These are phyloP conservation scores for Cabera pusaria DNA, from an alignment of 2,888 invertebrate species.

Conservation along the genomic window DNA sequence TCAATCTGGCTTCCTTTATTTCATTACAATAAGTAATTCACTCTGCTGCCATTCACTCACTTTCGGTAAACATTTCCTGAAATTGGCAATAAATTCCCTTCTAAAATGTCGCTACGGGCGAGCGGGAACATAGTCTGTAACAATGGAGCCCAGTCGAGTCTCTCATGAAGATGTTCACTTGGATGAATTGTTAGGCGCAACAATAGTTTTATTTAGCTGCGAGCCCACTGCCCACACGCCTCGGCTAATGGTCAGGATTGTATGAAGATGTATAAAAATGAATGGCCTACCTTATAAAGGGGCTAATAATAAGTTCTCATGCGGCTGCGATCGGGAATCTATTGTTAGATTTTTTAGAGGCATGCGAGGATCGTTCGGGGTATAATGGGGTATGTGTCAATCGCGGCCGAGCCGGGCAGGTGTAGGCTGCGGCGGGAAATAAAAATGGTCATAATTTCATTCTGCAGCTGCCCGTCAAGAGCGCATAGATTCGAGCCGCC, in stretches of 20 bases:
- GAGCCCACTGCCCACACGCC: slow-evolving; percentile 82
- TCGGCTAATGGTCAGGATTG: slow-evolving; percentile 77
- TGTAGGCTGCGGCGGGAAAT: slow-evolving; percentile 63
- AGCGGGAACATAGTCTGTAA: slow-evolving; percentile 54
- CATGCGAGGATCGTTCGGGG: slow-evolving; percentile 51
- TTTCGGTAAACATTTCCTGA: slow-evolving; percentile 77
- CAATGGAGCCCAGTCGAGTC: slow-evolving; percentile 64
- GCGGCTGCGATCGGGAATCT: slow-evolving; percentile 68
- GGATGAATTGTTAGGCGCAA: slow-evolving; percentile 73
- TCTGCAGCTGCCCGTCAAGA: slow-evolving; percentile 80
- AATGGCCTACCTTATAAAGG: slow-evolving; percentile 70
- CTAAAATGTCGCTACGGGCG: slow-evolving; percentile 64
- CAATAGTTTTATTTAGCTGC: slow-evolving; percentile 81
- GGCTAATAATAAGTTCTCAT: slow-evolving; percentile 81
- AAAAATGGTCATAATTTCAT: slow-evolving; percentile 80
- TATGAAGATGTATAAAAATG: slow-evolving; percentile 79
- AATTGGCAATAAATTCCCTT: slow-evolving; percentile 80
- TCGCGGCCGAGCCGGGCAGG: slow-evolving; percentile 72
- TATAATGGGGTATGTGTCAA: slow-evolving; percentile 82
- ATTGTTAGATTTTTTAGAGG: slow-evolving; percentile 72
- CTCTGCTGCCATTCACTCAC: slow-evolving; percentile 75
- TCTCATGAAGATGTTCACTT: slow-evolving; percentile 80
- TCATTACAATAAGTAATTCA: slow-evolving; percentile 80
- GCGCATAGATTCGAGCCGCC: slow-evolving; percentile 63
- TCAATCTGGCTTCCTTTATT: slow-evolving; percentile 80